Evolutionary conservation across 2,797 vertebrate genomes (phyloP), one percentile per base, ranked within the genome.

Genomic region (Bucorvus abyssinicus): DNA sequence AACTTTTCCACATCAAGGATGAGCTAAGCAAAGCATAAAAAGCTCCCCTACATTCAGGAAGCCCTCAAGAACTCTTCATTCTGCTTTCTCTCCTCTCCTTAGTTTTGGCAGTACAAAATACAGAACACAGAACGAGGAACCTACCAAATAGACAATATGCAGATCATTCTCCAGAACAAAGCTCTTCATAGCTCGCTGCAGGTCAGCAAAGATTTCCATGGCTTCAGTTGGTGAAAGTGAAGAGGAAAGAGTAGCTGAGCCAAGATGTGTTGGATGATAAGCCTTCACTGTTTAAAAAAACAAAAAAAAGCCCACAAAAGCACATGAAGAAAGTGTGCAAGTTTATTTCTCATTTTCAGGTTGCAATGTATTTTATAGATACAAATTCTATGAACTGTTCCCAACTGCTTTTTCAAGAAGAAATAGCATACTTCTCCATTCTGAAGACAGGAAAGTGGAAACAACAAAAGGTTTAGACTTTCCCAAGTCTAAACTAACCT

Each of bases 111-210:
- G 42, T 5, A 49, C 40, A 70, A 90, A 84, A 89, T 22, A 67
- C 4, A 80, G 80, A 60, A 63, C 21, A 30, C 12, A 42, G 34
- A 82, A 63, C 4, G 9, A 92, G 15, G 45, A 96, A 92, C 97
- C 77, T 97, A 98, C 99, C 98, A 99, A 97, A 97, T 99, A 99
- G n/a, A 99, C 98, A 84, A 99, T 98, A 96, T 99, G 99, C 83
- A 99, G 97, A 96, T 99, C 99, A 65, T 99, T 99, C 97, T 99
- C 99, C 93, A 99, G 97, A 68, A 99, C 99, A 97, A 99, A 99
- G 74, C 99, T 98, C 95, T 99, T 99, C 99, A 99, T 99, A 75
- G 99, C 99, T 96, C 98, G 98, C 96, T 99, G 99, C 57, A 99
- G 98, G 95, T 99, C 99, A 91, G 99, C 99, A 98, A 99, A 99